phyloP scores from a whole-genome alignment of 2,888 invertebrate species.

The Prosapia bicincta region DNA sequence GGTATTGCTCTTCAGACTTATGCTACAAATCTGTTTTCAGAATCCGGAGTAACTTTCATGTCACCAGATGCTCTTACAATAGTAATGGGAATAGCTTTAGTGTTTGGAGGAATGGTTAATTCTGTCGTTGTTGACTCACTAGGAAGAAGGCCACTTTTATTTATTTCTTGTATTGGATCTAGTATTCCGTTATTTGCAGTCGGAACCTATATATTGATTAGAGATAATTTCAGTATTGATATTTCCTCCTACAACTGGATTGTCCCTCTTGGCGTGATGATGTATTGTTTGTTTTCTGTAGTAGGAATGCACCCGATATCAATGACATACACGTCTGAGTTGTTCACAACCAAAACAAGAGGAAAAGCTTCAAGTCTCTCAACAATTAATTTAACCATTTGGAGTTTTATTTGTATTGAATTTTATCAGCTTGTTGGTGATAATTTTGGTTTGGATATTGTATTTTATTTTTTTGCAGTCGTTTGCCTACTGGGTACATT shows the following conservation, averaged over 20 bases:
- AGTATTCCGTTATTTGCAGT: background rate
- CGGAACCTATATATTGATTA: background rate
- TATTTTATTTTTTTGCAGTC: background rate
- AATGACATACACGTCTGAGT: constrained; percentile 14
- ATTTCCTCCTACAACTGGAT: background rate
- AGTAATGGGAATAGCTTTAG: constrained; percentile 10
- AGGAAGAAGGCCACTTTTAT: background rate
- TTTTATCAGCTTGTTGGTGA: background rate
- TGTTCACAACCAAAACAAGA: constrained; percentile 19
- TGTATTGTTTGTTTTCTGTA: constrained; percentile 11
- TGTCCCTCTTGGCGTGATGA: constrained; percentile 3
- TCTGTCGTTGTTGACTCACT: background rate
- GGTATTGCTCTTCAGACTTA: constrained; percentile 14
- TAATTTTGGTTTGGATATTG: background rate
- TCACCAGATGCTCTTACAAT: constrained; percentile 15
- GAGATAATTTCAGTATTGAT: background rate
- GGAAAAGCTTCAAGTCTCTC: constrained; percentile 5
- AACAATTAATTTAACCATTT: background rate
- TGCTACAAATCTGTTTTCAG: constrained; percentile 12
- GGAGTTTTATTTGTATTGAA: background rate
- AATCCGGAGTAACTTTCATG: background rate
- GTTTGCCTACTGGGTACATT: background rate
- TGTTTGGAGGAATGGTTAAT: background rate
- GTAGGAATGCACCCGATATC: constrained; percentile 16
- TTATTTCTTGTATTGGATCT: constrained; percentile 7